Evolutionary conservation across 2,113 vertebrate species (phyloP), one percentile per base, ranked within the genome.

Genomic region (Mormyrus lacerda): DNA sequence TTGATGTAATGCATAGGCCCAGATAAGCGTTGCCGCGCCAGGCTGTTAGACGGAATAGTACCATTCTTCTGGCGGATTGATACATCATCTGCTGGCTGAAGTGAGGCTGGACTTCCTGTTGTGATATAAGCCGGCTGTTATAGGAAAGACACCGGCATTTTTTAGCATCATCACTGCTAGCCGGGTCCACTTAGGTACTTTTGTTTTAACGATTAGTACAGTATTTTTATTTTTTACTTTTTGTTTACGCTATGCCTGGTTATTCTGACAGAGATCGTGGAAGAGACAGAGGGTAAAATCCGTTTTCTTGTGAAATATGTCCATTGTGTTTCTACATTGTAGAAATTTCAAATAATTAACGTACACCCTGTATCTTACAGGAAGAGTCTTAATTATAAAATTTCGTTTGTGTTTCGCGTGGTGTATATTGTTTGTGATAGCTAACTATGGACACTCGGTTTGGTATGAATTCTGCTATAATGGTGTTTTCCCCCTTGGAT

Each of bases 211-310:
- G 19, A 10, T 87, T 87, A 65, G 31, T 44, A 73, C 7, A 2
- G 90, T 92, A 93, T 42, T 61, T 7, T 55, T 61, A 79, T 91
- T 94, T 94, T 86, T 53, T 61, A 44, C 31, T 58, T 58, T 87
- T 87, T 65, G 35, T 87, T 13, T 90, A 79, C 91, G 94, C 90
- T 1, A 99, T 99, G 98, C 97, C 98, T 73, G 97, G 98, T 89
- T 99, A 97, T 95, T 97, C 97, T 90, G 98, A 99, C 95, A 96
- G 97, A 95, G 97, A 98, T 48, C 97, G 97, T 91, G 97, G 97
- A 92, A 97, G 98, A 96, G 98, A 97, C 91, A 95, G 97, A 94
- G 97, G 97, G 97, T 97, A 91, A 95, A 35, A n/a, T 47, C 19
- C 10, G 4, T 24, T 47, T 84, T 84, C 8, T 87, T 53, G 15